Conservation (phyloP, 2,888 invertebrate species). For the Sicus ferrugineus region DNA sequence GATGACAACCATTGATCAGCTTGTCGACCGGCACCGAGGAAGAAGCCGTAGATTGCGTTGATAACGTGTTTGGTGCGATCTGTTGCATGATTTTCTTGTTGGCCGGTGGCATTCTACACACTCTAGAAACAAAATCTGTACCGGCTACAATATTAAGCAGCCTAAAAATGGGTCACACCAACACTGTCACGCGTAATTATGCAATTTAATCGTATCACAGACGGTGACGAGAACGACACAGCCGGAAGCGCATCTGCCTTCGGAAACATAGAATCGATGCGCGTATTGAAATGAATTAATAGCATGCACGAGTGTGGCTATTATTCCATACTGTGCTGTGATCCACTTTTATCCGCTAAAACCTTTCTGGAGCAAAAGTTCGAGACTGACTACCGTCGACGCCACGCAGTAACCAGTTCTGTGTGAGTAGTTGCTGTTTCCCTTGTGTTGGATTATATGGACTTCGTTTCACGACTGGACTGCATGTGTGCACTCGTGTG, state of each 20-base stretch:
- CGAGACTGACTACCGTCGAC: too few relatives aligned
- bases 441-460: too few relatives aligned
- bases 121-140: neutral
- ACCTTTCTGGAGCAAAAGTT: neutral
- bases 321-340: neutral
- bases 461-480: too few relatives aligned
- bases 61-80: conserved; percentile 42
- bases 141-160: neutral
- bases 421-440: too few relatives aligned
- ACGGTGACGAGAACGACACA: neutral
- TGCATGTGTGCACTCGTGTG: too few relatives aligned
- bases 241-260: neutral
- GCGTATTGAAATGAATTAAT: neutral
- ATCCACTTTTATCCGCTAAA: neutral
- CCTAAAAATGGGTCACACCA: conserved; percentile 21
- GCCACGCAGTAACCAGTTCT: too few relatives aligned
- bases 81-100: conserved; percentile 42
- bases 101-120: conserved; percentile 21
- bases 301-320: too few relatives aligned
- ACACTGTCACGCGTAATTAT: conserved; percentile 9
- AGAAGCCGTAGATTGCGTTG: conserved; percentile 21
- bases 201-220: neutral
- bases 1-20: conserved; percentile 29
- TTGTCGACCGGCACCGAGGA: conserved; percentile 19
- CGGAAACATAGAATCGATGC: neutral